Evolutionary conservation across 2,113 vertebrate species (phyloP), one percentile per base, ranked within the genome.

Genomic region (Holacanthus passer): DNA sequence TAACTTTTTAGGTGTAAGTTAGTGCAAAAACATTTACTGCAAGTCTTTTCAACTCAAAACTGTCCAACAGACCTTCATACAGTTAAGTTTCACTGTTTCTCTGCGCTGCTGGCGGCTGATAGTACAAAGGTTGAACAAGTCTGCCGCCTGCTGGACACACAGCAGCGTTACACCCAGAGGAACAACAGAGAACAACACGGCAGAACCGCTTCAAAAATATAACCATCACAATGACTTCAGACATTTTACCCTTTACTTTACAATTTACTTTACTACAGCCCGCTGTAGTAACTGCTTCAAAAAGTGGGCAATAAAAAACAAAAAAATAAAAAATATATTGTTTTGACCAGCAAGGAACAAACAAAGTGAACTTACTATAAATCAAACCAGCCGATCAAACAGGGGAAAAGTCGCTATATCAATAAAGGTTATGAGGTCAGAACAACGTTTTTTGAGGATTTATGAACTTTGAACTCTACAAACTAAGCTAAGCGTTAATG

Each of bases 101-200:
- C 1, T 48, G 20, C 27, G 12, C 10, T 48, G 32, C 37, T 53
- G 20, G 1, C 3, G 0, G 14, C 13, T 32, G 27, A 1, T 20
- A 32, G 37, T 3, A 55, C 17, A 70, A 62, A n/a, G 2, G 45
- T 31, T 79, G 55, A 63, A 32, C 71, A 20, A 73, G 47, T 37
- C 35, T 45, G 85, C 85, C 80, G 70, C 43, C 88, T 91, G 3
- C 58, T 73, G 89, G 85, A 0, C 5, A 62, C 24, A 59, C 1
- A 39, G 45, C 29, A 0, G 11, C 48, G 48, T 62, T 79, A 88
- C 85, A 83, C 4, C 13, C 2, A 2, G 12, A 68, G 19, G 29
- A 17, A 65, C 47, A 29, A 27, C 7, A 81, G 10, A 24, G 13
- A 22, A 31, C 20, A 52, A 62, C 35, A 29, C n/a, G 22, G 5